Conservation (phyloP, 1,140 invertebrate species). For the Philotrypesis tridentata region DNA sequence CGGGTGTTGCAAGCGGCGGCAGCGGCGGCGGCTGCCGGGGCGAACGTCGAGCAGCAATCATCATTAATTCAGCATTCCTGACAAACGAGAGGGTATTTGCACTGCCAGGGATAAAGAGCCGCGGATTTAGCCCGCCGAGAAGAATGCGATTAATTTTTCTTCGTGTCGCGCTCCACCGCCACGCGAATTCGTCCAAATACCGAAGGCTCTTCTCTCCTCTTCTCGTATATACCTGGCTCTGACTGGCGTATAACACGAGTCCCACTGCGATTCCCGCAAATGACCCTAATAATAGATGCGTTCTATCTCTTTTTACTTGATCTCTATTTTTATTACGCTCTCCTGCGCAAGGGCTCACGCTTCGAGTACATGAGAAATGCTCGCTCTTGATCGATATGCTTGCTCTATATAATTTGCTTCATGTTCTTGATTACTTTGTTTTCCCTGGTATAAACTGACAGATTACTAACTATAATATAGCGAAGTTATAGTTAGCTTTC, state of each 20-base stretch:
- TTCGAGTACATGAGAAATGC: not conserved
- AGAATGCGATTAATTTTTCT: conserved; percentile 71
- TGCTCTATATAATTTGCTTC: too few relatives aligned
- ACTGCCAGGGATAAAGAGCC: conserved; percentile 66
- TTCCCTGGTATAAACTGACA: too few relatives aligned
- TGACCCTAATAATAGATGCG: conserved; percentile 37
- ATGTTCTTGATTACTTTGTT: too few relatives aligned
- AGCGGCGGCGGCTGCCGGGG: too few relatives aligned
- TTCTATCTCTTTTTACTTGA: conserved; percentile 9
- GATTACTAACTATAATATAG: too few relatives aligned
- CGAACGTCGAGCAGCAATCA: conserved; percentile 61
- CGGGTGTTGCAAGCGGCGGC: not conserved
- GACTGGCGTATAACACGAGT: conserved; percentile 6
- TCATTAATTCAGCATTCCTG: conserved; percentile 70
- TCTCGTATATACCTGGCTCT: conserved; percentile 23
- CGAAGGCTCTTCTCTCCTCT: conserved; percentile 42
- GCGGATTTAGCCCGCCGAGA: conserved; percentile 63
- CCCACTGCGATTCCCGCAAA: conserved; percentile 37
- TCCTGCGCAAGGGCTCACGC: not conserved
- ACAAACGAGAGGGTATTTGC: conserved; percentile 68
- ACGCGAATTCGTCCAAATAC: conserved; percentile 51
- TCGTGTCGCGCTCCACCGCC: conserved; percentile 58
- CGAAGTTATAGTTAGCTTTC: too few relatives aligned
- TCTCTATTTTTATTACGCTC: not conserved
- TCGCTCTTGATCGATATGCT: too few relatives aligned